Base-by-base conservation (phyloP, 2,797 vertebrate genomes). In the Lepidocolaptes lacrymiger region DNA sequence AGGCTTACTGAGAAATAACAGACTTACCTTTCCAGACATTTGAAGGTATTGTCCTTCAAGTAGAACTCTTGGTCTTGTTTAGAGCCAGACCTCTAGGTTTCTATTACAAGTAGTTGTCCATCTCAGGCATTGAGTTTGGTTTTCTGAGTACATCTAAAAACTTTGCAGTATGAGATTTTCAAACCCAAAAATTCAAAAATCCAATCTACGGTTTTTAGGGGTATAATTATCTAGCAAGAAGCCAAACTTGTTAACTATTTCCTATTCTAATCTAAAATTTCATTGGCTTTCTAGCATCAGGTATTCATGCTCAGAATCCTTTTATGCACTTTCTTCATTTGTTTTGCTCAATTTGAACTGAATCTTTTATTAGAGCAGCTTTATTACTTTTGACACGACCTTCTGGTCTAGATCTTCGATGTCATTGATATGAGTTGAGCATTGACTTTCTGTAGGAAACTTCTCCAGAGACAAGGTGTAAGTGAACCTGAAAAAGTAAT, bases 241-340 rank as follows among this genome's bases (percentile, higher is more conserved):
- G 6, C 2, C 10, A 59, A 71, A 71, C n/a, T 80, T 8, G n/a
- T n/a, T 51, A 36, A 1, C 2, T 69, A 26, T 34, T 8, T 79
- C 7, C 14, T 9, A 36, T 48, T 74, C 51, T 28, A 52, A 12
- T 39, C 12, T 51, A 14, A 56, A 77, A 27, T 4, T 61, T 67
- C 14, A 16, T 59, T 72, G 26, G 7, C 7, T 74, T 46, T 7
- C 61, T 72, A 64, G 3, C 2, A 22, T 58, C 75, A 67, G 10
- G n/a, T 75, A 21, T 28, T 16, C 7, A 8, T 36, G 7, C 1
- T 75, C 9, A 74, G 5, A 82, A 44, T 56, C 2, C 3, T 75
- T 67, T 64, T 44, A 34, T 37, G 6, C 0, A n/a, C 2, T 4
- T 34, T 41, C 26, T 77, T n/a, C 0, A 18, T 48, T 55, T 34